phyloP scores from a whole-genome alignment of 2,797 vertebrate species.

The Smutsia gigantea region DNA sequence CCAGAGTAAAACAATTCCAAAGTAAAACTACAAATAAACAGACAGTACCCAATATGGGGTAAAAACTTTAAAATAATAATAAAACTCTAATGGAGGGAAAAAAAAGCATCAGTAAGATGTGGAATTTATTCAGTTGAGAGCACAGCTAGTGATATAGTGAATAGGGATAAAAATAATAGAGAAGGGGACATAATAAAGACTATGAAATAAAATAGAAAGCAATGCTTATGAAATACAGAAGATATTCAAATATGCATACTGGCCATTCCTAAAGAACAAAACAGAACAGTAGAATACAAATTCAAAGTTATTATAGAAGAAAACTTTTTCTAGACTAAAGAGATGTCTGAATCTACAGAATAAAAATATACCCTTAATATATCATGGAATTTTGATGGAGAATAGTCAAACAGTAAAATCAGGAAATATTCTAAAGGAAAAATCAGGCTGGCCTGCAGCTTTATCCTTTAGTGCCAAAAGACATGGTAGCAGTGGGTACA shows the following conservation, averaged over 20 bases:
- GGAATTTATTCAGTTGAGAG: background rate
- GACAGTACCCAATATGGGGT: background rate
- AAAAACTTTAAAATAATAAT: background rate
- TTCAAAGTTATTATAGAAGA: slow-evolving; percentile 48
- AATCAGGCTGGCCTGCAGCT: background rate
- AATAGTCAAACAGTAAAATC: background rate
- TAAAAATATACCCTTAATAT: background rate
- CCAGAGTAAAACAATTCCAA: background rate
- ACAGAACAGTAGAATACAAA: background rate
- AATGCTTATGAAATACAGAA: background rate
- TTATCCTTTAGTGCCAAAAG: background rate
- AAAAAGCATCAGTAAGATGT: background rate
- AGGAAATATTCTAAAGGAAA: slow-evolving; percentile 23
- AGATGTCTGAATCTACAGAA: slow-evolving; percentile 1
- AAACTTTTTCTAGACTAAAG: slow-evolving; percentile 45
- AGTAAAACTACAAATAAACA: background rate
- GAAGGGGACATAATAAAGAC: background rate
- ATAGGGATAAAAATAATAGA: background rate
- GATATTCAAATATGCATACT: background rate
- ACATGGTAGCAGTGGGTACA: background rate
- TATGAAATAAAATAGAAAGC: background rate
- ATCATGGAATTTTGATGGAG: background rate
- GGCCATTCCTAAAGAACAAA: background rate
- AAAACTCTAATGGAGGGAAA: background rate
- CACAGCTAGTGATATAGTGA: background rate